Evolutionary conservation across 2,888 invertebrate genomes (phyloP).

Genomic region (Baccha elongata): DNA sequence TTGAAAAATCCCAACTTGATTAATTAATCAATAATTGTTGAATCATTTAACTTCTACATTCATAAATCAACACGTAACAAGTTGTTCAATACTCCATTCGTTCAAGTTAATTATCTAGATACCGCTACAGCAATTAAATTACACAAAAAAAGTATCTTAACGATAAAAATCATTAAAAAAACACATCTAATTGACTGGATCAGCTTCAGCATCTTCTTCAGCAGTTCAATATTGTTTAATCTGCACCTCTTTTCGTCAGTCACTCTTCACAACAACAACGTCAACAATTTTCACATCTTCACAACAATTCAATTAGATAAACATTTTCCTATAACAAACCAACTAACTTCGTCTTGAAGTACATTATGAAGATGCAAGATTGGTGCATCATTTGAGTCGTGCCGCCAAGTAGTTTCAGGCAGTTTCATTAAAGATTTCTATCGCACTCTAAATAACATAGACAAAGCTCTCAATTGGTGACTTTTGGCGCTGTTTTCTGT

Average conservation of each 20-base stretch:
- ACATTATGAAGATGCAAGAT: conserved; percentile 40
- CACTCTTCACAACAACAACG: conserved; percentile 9
- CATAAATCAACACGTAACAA: conserved; percentile 32
- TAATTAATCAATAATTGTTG: not conserved
- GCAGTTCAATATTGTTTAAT: not conserved
- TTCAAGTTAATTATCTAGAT: conserved; percentile 10
- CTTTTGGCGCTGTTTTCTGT: conserved; percentile 53
- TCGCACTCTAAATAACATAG: conserved; percentile 17
- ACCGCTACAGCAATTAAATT: conserved; percentile 1
- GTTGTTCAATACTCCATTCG: conserved; percentile 11
- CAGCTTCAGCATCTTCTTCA: conserved; percentile 29
- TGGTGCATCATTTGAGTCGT: conserved; percentile 35
- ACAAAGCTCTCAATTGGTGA: conserved; percentile 44
- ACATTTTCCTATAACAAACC: conserved; percentile 21
- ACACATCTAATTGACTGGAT: conserved; percentile 48
- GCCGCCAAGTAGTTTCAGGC: conserved; percentile 44
- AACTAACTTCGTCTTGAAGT: not conserved
- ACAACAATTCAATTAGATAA: conserved; percentile 68
- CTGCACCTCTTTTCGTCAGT: conserved; percentile 6
- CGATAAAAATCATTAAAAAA: conserved; percentile 47
- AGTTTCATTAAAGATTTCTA: conserved; percentile 52
- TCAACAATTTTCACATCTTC: conserved; percentile 57
- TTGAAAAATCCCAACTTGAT: not conserved
- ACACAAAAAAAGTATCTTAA: conserved; percentile 20
- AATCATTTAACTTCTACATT: not conserved